Base-by-base conservation (phyloP, 2,888 invertebrate species). In the Caenorhabditis angaria region DNA sequence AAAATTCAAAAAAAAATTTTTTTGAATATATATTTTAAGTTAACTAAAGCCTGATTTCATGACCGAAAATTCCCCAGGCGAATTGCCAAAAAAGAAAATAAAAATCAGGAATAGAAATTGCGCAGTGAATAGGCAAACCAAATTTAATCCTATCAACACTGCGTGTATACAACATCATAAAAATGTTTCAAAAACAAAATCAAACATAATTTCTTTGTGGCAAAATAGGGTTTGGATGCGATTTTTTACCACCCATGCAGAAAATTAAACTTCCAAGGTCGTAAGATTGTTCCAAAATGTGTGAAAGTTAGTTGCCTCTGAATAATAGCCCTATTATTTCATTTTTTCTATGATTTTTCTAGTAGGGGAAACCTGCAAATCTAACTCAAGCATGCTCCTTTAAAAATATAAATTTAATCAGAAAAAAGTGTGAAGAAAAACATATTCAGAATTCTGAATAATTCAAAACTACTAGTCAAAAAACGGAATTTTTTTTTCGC, bases 391-490 rank as follows among this genome's bases (percentile, higher is more conserved):
- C n/a, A n/a, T n/a, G n/a, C n/a, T n/a, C n/a, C n/a, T n/a, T n/a
- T n/a, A 41, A 41, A 41, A 41, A 41, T 18, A 14, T 2, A 41
- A 6, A 41, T 41, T 32, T 5, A 32, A 41, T 3, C 10, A 14
- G 18, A 14, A 41, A 18, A 41, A 18, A 41, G 18, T 12, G 18
- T 18, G 41, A 10, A 18, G 18, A 18, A 12, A 18, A 12, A 6
- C 3, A 41, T 41, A 18, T 41, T 41, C 41, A 12, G 18, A 41
- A 41, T 41, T 41, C 14, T 41, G 14, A 41, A 41, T 41, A 41
- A 41, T 41, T 41, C 41, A 41, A 41, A 41, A 41, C 41, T 41
- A 41, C 41, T 41, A 41, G 41, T 41, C 41, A 41, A 41, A 41
- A 41, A n/a, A n/a, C n/a, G n/a, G n/a, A n/a, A 14, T 12, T 12